These are phyloP conservation scores for Neofelis nebulosa DNA, from an alignment of 2,113 vertebrate genomes.

Conservation along the genomic window DNA sequence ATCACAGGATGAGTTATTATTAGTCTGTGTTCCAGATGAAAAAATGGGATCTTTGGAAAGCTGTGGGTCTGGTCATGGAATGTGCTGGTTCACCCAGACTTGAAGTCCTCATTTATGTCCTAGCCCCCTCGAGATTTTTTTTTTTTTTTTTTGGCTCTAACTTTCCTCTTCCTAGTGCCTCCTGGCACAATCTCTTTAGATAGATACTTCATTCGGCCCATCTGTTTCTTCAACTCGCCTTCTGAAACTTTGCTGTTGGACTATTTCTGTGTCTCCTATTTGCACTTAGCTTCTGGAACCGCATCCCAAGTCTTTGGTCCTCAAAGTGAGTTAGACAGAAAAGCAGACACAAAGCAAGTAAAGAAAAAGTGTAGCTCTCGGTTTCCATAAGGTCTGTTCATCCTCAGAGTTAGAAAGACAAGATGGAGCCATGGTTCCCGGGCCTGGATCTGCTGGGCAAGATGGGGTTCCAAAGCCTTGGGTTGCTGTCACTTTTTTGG, in stretches of 20 bases:
- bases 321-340: not conserved
- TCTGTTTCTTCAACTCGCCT: slow-evolving; percentile 18
- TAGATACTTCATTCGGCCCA: not conserved
- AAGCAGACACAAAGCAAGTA: not conserved
- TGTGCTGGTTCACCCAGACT: fast-evolving
- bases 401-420: not conserved
- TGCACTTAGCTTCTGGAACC: not conserved
- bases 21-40: not conserved
- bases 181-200: not conserved
- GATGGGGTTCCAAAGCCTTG: not conserved
- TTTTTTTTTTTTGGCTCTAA: not conserved
- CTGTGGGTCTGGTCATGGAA: not conserved
- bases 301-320: not conserved
- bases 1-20: not conserved
- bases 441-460: not conserved
- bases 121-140: not conserved
- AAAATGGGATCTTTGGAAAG: not conserved
- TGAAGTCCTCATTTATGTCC: not conserved
- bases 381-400: not conserved
- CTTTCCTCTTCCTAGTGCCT: not conserved
- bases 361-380: not conserved
- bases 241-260: not conserved
- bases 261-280: slow-evolving; percentile 20
- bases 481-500: not conserved
- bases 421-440: not conserved